Base-by-base conservation (phyloP, 2,888 invertebrate species). In the Helleia helle region DNA sequence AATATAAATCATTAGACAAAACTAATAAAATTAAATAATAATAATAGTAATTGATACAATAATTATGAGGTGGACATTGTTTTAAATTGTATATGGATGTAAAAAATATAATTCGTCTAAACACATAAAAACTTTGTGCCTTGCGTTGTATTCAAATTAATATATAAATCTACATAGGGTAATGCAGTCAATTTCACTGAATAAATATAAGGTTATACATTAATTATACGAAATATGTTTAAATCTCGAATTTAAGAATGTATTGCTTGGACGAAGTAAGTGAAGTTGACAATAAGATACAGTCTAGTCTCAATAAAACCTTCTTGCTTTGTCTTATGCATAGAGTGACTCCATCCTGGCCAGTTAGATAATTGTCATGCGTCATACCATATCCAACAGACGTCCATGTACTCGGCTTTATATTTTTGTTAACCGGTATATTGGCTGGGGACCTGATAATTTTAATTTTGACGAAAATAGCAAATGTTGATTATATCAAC, bases 101-200 rank as follows among this genome's bases (percentile, higher is more conserved):
- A 7, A 6, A 25, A 38, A 17, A 27, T 27, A 18, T 59, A 62
- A 14, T 9, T 24, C 22, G 14, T 39, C 30, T 39, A 22, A 17
- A 22, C 9, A 34, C 60, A 61, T 59, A 53, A 59, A 61, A 65
- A 74, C 62, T 59, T 72, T 68, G 83, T 83, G 81, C 81, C 81
- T 83, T 83, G 76, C 62, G 73, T 79, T 76, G 66, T 76, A 74
- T 73, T 72, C 70, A 70, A 34, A 65, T 65, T 63, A 61, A 59
- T 59, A 54, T 58, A 59, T 58, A 58, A 52, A 54, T 55, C 65
- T 67, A 67, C 63, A 62, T 74, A 77, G 71, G 69, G 76, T 71
- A 73, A 71, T 57, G 60, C 69, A 68, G 81, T 81, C 81, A 81
- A 81, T 81, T 79, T 74, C 71, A 65, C 74, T 64, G 73, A 75